Conservation (phyloP, 2,113 vertebrate species). For the Danio rerio region DNA sequence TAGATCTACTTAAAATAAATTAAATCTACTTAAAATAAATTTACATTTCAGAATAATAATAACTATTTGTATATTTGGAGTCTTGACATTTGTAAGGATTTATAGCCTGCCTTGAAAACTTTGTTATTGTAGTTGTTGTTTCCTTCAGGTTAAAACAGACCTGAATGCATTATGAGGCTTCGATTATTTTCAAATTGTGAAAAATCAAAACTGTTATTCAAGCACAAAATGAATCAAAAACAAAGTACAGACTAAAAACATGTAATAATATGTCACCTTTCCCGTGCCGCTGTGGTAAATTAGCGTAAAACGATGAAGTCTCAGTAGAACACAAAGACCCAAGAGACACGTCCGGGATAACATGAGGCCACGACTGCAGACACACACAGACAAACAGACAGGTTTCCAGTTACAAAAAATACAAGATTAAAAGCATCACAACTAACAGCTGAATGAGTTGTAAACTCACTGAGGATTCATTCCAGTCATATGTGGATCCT, state of each 20-base stretch:
- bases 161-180: too few species aligned
- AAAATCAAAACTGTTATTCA: too few species aligned
- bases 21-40: too few species aligned
- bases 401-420: conserved; percentile 3
- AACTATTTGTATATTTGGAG: too few species aligned
- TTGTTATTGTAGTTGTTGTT: too few species aligned
- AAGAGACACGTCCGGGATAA: conserved; percentile 75
- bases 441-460: neutral
- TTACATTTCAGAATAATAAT: too few species aligned
- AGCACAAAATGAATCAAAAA: too few species aligned
- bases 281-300: conserved; percentile 74
- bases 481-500: conserved; percentile 76
- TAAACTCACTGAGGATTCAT: conserved; percentile 78
- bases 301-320: conserved; percentile 72
- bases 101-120: too few species aligned
- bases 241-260: neutral
- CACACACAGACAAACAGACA: conserved; percentile 1
- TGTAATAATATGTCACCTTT: conserved; percentile 78
- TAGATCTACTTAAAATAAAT: too few species aligned
- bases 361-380: conserved; percentile 69
- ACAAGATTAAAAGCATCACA: neutral
- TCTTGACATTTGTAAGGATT: too few species aligned
- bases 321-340: conserved; percentile 73
- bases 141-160: too few species aligned
- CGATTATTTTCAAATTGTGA: too few species aligned